Evolutionary conservation across 2,113 vertebrate genomes (phyloP), one percentile per base, ranked within the genome.

Genomic region (Petaurus breviceps): DNA sequence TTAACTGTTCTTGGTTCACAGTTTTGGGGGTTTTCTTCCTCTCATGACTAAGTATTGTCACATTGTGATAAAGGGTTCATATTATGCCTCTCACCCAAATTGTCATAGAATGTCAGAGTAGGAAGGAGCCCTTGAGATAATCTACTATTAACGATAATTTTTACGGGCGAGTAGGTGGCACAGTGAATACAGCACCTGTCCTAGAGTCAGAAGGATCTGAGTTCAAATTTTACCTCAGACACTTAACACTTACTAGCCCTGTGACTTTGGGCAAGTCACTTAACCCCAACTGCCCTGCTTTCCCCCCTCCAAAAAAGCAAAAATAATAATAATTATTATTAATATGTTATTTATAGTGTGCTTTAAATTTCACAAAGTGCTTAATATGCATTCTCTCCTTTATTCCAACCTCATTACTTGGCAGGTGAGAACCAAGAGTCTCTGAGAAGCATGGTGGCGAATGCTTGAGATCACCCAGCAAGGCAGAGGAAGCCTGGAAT

Each of bases 11-110:
- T 57, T 28, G 26, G 26, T 26, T 57, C 28, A 49, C 26, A 26
- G 4, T 19, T 19, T n/a, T 7, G 16, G 52, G 16, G 52, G 16
- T 3, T 77, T 77, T 96, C 98, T 91, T 46, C 49, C 90, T 54
- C 61, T 53, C 95, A 95, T 96, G 97, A 97, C 2, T 43, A 95
- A 93, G 68, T 54, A 92, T 52, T 28, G 51, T 7, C 0, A 97
- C 54, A 46, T 49, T 53, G 24, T 6, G 94, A 94, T 90, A 94
- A 92, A 93, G 53, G 90, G 7, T 94, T 96, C 46, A 89, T 61
- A 90, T 37, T 43, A 57, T 37, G 43, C 51, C 51, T 96, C 51
- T 95, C 89, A 93, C 51, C 23, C 93, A 90, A 68, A 25, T 91
- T 96, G 68, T 92, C 93, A 51, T 49, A n/a, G 57, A 91, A 93